These are phyloP conservation scores for Periphyllus acericola DNA, from an alignment of 2,888 invertebrate genomes.

Conservation along the genomic window DNA sequence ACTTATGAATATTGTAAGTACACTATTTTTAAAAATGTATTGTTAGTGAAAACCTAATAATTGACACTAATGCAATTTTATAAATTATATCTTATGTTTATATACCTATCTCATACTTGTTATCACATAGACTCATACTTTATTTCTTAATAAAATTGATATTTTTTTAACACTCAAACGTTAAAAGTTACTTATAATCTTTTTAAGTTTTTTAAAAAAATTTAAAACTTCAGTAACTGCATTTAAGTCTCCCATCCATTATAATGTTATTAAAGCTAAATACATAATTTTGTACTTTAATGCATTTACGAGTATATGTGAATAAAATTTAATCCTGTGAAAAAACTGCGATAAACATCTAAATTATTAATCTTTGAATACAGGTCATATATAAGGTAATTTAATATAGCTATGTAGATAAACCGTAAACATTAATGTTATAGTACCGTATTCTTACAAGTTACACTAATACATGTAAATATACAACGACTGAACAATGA, in stretches of 20 bases:
- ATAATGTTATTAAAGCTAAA: background rate
- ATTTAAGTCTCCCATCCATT: background rate
- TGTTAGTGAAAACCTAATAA: no score
- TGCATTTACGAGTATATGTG: background rate
- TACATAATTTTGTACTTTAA: background rate
- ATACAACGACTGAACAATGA: no score
- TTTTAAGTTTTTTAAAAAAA: background rate
- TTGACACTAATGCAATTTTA: no score
- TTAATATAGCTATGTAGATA: background rate
- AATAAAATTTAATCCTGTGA: slow-evolving; percentile 5
- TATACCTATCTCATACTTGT: no score
- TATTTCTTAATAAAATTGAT: no score
- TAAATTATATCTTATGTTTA: no score
- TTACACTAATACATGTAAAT: no score
- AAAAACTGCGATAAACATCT: slow-evolving; percentile 17
- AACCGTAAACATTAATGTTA: no score
- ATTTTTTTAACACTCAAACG: background rate
- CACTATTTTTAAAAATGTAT: no score
- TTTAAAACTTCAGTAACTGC: background rate
- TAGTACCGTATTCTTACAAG: no score
- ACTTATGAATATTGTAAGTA: no score
- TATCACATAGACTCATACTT: no score
- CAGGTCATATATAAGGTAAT: background rate
- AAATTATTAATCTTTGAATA: background rate
- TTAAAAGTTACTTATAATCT: background rate